Conservation (phyloP, 2,888 invertebrate species). For the Eupithecia abbreviata region DNA sequence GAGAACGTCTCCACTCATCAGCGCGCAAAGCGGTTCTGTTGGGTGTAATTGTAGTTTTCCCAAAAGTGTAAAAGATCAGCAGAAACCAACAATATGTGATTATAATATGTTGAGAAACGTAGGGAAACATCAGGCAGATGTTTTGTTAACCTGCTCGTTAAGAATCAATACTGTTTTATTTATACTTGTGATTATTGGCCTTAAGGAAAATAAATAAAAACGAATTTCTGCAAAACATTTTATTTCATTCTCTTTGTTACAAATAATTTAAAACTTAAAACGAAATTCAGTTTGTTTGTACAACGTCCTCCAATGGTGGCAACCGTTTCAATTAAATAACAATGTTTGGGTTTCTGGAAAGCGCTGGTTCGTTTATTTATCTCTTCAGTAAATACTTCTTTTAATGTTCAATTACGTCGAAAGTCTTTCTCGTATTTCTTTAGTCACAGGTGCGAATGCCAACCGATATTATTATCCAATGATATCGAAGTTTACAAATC, state of each 20-base stretch:
- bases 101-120: too few relatives aligned
- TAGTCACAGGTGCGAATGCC: slow-evolving; percentile 21
- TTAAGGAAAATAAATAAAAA: slow-evolving; percentile 17
- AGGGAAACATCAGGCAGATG: neutral
- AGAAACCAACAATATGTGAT: too few relatives aligned
- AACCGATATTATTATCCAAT: slow-evolving; percentile 3
- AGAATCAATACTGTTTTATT: too few relatives aligned
- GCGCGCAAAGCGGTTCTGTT: too few relatives aligned
- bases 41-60: too few relatives aligned
- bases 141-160: neutral
- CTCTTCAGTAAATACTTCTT: slow-evolving; percentile 17
- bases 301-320: slow-evolving; percentile 44
- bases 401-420: slow-evolving; percentile 15
- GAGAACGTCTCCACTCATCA: too few relatives aligned
- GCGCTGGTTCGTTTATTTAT: slow-evolving; percentile 25
- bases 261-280: slow-evolving; percentile 73
- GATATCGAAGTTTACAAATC: slow-evolving; percentile 11
- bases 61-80: neutral
- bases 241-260: slow-evolving; percentile 67
- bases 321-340: slow-evolving; percentile 22
- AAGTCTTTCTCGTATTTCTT: neutral
- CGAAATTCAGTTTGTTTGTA: slow-evolving; percentile 48
- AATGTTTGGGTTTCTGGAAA: slow-evolving; percentile 14
- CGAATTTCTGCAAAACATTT: slow-evolving; percentile 67
- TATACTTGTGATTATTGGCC: neutral